Conservation (phyloP, 2,113 vertebrate species). For the Onychorhynchus coronatus region DNA sequence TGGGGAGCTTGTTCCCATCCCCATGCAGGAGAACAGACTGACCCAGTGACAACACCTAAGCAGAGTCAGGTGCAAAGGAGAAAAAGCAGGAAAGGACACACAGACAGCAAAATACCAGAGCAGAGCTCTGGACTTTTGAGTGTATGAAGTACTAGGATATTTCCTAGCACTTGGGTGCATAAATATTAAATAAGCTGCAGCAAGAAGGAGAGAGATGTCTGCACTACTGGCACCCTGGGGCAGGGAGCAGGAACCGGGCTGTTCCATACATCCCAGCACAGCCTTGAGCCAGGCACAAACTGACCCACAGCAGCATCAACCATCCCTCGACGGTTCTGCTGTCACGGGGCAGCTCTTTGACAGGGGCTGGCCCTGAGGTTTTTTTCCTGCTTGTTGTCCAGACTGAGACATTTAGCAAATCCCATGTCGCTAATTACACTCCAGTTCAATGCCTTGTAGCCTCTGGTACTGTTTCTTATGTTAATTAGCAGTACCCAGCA, state of each 20-base stretch:
- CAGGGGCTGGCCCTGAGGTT: neutral
- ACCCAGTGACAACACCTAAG: neutral
- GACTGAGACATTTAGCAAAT: neutral
- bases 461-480: neutral
- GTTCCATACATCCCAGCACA: neutral
- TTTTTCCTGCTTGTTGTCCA: neutral
- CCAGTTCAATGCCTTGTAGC: neutral
- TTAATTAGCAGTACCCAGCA: conserved; percentile 24
- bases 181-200: neutral
- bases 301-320: neutral
- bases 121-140: neutral
- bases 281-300: neutral
- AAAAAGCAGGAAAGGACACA: neutral
- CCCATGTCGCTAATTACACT: conserved; percentile 30
- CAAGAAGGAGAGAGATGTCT: neutral
- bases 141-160: neutral
- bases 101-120: neutral
- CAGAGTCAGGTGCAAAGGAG: neutral
- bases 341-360: neutral
- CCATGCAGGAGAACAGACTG: neutral
- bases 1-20: neutral
- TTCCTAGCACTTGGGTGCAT: neutral
- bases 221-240: neutral
- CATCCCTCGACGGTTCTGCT: neutral
- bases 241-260: neutral